Base-by-base conservation (phyloP, 2,888 invertebrate species). In the Nineta flava region DNA sequence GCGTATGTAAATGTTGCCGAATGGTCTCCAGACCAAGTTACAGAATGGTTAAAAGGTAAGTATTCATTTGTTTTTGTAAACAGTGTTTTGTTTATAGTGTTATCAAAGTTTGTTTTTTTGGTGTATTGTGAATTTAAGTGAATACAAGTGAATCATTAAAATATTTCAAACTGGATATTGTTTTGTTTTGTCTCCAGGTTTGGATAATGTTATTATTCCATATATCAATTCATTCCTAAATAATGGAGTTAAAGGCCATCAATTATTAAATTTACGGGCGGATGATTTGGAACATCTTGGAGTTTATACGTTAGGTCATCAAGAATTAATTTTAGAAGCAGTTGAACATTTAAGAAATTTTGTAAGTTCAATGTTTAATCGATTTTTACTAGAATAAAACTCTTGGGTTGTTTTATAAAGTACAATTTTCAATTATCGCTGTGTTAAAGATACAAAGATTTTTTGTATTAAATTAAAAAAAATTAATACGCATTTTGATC, bases 281-380 rank as follows among this genome's bases (percentile, higher is more conserved):
- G 87, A 91, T 63, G 92, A 93, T 68, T 75, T 96, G 54, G 86
- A 90, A 62, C 81, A 85, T 63, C 74, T 95, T 49, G 88, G 91
- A 17, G 82, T 96, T 61, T 72, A 73, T 53, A 82, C 85, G 62
- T 79, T 96, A 54, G 95, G 95, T 9, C 94, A 95, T 65, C 93
- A 95, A 66, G 94, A 94, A 65, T 78, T 93, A 49, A 79, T 96
- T 54, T 73, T 96, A 44, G 93, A 94, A 66, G 93, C 92, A 47
- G 87, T 95, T 12, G 91, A 92, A 59, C 84, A 91, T 58, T 74
- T 96, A 45, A 73, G 87, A 57, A 86, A 90, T 69, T 87, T 94
- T 70, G 90, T 90, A 71, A 76, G 83, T 71, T 26, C 7, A 26
- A 7, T 26, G 26, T 6, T 26, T 26, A 26, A 2, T 26, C 7